Conservation (phyloP, 2,888 invertebrate species). For the Acleris literana region DNA sequence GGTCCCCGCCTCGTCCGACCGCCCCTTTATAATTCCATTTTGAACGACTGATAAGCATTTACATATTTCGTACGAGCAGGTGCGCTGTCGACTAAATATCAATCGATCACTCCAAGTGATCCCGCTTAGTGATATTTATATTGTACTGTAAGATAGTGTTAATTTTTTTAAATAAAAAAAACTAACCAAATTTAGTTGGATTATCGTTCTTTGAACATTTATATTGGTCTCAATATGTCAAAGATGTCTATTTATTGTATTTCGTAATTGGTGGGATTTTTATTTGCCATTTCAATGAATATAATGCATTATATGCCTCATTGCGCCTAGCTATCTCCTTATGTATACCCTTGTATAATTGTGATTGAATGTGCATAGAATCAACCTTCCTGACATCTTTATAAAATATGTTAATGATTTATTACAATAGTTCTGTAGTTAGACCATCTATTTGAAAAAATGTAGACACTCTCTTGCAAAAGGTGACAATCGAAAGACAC, state of each 20-base stretch:
- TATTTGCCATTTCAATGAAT: conserved; percentile 48
- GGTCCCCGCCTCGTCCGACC: no score
- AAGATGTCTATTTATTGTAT: conserved; percentile 67
- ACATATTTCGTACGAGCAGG: conserved; percentile 4
- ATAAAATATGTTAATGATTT: no score
- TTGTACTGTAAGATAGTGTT: conserved; percentile 62
- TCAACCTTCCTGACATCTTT: neutral
- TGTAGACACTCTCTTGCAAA: no score
- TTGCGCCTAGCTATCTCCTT: conserved; percentile 33
- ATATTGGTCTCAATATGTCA: conserved; percentile 81
- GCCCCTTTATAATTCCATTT: conserved; percentile 12
- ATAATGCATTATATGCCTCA: conserved; percentile 41
- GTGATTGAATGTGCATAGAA: conserved; percentile 4
- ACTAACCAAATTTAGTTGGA: conserved; percentile 77
- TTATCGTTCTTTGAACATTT: conserved; percentile 55
- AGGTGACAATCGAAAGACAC: no score
- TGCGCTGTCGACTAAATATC: conserved; percentile 26
- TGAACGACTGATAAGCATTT: conserved; percentile 37
- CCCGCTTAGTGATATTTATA: conserved; percentile 72
- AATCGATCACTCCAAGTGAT: conserved; percentile 53
- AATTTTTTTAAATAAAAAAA: conserved; percentile 52
- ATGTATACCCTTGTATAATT: neutral
- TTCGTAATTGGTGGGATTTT: conserved; percentile 39
- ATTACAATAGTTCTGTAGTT: no score
- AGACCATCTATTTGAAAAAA: no score